These are phyloP conservation scores for Bombus vancouverensis DNA, from an alignment of 1,140 invertebrate species.

Conservation along the genomic window DNA sequence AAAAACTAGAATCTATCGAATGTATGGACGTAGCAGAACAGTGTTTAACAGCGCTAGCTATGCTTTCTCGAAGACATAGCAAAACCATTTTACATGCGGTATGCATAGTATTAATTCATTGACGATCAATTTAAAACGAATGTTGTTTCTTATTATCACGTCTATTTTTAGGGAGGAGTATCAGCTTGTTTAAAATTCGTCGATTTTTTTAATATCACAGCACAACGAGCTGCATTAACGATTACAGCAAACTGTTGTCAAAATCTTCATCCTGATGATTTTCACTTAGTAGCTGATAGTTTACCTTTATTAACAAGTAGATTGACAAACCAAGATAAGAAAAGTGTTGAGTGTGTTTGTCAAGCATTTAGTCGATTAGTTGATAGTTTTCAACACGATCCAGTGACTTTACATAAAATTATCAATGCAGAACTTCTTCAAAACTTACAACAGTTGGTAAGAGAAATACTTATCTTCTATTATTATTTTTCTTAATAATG, in stretches of 20 bases:
- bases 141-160: background rate
- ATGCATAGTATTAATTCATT: constrained; percentile 70
- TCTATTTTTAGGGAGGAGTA: constrained; percentile 90
- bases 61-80: constrained; percentile 97
- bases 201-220: constrained; percentile 98
- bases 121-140: background rate
- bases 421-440: constrained; percentile 95
- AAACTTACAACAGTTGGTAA: constrained; percentile 95
- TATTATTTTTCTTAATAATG: background rate
- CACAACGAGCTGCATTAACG: constrained; percentile 96
- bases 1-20: constrained; percentile 98
- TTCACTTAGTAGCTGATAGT: constrained; percentile 95
- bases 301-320: constrained; percentile 92
- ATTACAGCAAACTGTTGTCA: constrained; percentile 98
- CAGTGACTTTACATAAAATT: constrained; percentile 95
- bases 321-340: constrained; percentile 97
- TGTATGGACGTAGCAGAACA: constrained; percentile 99
- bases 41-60: constrained; percentile 97
- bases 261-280: constrained; percentile 96
- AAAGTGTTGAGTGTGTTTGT: constrained; percentile 98
- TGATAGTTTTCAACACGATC: constrained; percentile 97
- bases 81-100: constrained; percentile 98
- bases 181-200: constrained; percentile 97
- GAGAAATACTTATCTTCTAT: constrained; percentile 43
- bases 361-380: constrained; percentile 97